Evolutionary conservation across 2,797 vertebrate species (phyloP).

Genomic region (Tamandua tetradactyla): DNA sequence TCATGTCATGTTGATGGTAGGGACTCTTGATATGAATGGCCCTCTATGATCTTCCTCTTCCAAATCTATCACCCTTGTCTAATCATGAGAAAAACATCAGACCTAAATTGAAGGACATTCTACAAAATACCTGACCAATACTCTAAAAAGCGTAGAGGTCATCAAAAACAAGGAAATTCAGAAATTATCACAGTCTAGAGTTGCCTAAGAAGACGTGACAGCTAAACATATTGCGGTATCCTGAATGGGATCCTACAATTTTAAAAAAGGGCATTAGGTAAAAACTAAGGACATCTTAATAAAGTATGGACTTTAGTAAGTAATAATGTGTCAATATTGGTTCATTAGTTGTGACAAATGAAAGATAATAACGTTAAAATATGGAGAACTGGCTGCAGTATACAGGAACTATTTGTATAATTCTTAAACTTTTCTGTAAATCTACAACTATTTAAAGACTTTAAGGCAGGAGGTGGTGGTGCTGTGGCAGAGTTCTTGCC

Average conservation of each 20-base stretch:
- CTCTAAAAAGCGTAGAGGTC: background rate
- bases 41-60: rapidly evolving
- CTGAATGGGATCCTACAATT: background rate
- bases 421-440: background rate
- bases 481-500: too few relatives aligned
- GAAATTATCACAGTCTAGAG: background rate
- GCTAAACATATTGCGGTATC: background rate
- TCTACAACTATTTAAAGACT: background rate
- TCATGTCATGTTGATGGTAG: background rate
- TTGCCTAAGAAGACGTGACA: background rate
- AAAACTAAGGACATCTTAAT: background rate
- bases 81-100: background rate
- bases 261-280: background rate
- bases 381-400: background rate
- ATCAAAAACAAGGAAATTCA: background rate
- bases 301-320: background rate
- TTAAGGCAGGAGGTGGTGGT: too few relatives aligned
- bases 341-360: background rate
- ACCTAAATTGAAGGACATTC: background rate
- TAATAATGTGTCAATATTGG: background rate
- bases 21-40: background rate
- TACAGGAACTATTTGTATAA: background rate
- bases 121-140: background rate
- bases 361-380: background rate
- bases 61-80: background rate